Percentiles rank a stretch among this genome's conserved stretches.
These are phyloP conservation scores for Scaptomyza reducta DNA, from an alignment of 2,888 invertebrate species.

Conservation along the genomic window DNA sequence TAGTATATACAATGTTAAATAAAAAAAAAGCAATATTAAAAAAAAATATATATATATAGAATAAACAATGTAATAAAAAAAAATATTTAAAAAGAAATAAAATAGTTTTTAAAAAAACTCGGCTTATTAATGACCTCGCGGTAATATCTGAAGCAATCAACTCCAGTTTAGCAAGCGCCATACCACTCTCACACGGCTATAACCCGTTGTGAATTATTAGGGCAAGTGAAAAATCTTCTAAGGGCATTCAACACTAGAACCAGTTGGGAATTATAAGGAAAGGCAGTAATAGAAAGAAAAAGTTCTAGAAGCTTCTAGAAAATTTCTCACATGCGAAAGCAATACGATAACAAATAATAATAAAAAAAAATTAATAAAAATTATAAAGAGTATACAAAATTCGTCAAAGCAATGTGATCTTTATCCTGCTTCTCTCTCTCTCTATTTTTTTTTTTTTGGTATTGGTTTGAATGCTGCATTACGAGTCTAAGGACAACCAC, in stretches of 20 bases:
- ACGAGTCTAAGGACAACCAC: slow-evolving; percentile 68
- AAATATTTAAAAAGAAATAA: neutral
- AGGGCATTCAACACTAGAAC: neutral
- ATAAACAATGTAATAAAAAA: no score
- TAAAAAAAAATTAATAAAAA: no score
- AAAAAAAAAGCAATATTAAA: no score
- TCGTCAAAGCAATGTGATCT: neutral
- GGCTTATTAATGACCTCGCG: neutral
- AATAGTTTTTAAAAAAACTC: slow-evolving; percentile 1
- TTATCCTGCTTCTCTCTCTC: neutral
- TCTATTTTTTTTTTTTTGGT: slow-evolving; percentile 30
- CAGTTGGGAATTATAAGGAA: neutral
- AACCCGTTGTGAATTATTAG: neutral
- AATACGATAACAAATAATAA: no score
- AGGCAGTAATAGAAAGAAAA: neutral
- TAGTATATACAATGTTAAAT: no score
- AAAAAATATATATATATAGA: no score
- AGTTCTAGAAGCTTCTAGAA: neutral
- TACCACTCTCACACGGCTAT: neutral
- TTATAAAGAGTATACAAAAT: neutral
- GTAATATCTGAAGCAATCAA: neutral
- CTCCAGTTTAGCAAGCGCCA: neutral
- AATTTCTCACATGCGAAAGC: neutral
- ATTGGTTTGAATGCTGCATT: slow-evolving; percentile 64
- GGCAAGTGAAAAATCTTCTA: no score